phyloP scores from a whole-genome alignment of 1,140 invertebrate species.

The Solenopsis fugax region DNA sequence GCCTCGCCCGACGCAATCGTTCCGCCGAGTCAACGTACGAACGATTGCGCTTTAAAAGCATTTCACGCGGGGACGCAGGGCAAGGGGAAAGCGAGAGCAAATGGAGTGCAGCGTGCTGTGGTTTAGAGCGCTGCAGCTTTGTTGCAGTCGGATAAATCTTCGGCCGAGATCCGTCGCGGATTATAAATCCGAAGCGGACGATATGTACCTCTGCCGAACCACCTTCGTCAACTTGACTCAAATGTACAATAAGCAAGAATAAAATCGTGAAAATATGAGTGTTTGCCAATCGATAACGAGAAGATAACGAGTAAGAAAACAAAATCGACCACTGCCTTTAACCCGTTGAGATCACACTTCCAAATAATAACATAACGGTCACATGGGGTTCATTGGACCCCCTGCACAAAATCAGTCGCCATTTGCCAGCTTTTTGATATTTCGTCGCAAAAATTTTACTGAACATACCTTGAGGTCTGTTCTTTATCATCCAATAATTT shows the following conservation, averaged over 20 bases:
- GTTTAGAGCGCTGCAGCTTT: conserved; percentile 35
- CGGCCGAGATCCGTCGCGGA: not conserved
- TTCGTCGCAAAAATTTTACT: too few relatives aligned
- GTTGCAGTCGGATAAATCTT: conserved; percentile 4
- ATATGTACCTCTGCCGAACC: not conserved
- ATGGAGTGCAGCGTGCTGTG: not conserved
- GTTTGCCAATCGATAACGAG: not conserved
- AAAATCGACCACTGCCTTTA: not conserved
- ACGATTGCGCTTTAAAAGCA: conserved; percentile 70
- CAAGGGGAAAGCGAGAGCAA: not conserved
- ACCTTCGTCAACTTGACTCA: not conserved
- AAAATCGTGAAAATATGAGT: not conserved
- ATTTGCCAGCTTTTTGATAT: too few relatives aligned
- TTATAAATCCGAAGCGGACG: not conserved
- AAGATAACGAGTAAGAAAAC: not conserved
- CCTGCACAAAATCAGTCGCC: too few relatives aligned
- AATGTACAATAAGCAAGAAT: not conserved
- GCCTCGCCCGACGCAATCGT: conserved; percentile 43
- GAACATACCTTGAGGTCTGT: too few relatives aligned
- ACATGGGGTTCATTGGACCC: too few relatives aligned
- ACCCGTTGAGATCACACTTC: too few relatives aligned
- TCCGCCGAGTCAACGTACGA: conserved; percentile 70
- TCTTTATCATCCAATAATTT: too few relatives aligned
- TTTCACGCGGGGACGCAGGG: conserved; percentile 41
- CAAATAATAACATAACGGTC: too few relatives aligned